These are phyloP conservation scores for Drosophila biarmipes DNA, from an alignment of 1,140 invertebrate species.

Conservation along the genomic window DNA sequence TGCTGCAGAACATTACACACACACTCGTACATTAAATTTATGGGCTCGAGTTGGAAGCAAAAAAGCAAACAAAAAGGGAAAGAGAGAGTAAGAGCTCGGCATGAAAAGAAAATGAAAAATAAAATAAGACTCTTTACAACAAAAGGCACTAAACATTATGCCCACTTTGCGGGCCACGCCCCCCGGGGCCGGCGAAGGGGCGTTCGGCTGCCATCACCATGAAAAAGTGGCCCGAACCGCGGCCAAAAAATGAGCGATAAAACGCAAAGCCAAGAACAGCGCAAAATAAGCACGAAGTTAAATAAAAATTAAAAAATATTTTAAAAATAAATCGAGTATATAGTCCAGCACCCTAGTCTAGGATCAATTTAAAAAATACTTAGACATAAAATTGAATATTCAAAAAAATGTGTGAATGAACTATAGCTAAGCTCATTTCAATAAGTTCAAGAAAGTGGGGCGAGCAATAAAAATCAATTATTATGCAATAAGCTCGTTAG, in stretches of 20 bases:
- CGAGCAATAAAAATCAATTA: slow-evolving; percentile 68
- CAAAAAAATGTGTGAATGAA: no score
- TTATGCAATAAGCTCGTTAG: slow-evolving; percentile 67
- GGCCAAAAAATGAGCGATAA: slow-evolving; percentile 35
- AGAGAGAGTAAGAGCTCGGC: slow-evolving; percentile 13
- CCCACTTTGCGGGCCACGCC: slow-evolving; percentile 53
- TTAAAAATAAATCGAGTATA: not conserved
- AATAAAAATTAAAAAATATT: not conserved
- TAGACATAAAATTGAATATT: no score
- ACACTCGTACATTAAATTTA: slow-evolving; percentile 71
- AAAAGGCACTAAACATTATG: slow-evolving; percentile 80
- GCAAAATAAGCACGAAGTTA: not conserved
- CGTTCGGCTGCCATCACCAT: slow-evolving; percentile 25
- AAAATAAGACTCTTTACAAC: slow-evolving; percentile 73
- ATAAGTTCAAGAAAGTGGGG: no score
- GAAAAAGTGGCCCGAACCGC: slow-evolving; percentile 9
- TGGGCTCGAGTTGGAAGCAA: slow-evolving; percentile 44
- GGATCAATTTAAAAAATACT: no score
- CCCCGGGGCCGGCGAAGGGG: slow-evolving; percentile 20
- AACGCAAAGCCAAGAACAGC: slow-evolving; percentile 13
- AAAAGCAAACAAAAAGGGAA: slow-evolving; percentile 7
- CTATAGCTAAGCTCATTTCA: no score
- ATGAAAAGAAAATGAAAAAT: slow-evolving; percentile 38
- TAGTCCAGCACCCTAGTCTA: no score
- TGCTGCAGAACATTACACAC: slow-evolving; percentile 68